phyloP scores from a whole-genome alignment of 2,797 vertebrate species.

The Anomalospiza imberbis region DNA sequence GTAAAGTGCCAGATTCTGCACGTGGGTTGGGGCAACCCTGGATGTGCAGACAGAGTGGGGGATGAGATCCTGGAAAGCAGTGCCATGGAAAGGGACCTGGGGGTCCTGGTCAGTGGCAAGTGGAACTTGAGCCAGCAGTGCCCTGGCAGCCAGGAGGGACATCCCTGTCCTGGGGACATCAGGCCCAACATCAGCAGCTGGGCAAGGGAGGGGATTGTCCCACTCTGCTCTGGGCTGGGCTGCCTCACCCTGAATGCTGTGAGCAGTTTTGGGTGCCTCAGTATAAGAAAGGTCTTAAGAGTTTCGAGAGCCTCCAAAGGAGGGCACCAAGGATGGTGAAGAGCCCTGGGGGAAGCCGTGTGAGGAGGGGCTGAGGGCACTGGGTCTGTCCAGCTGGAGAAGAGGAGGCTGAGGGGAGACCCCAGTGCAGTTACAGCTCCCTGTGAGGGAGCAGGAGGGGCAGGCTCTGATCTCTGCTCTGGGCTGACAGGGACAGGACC shows the following conservation, averaged over 20 bases:
- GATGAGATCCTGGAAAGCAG: background rate
- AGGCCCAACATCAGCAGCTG: fast-evolving
- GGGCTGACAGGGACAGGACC: background rate
- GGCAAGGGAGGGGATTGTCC: background rate
- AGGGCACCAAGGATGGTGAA: fast-evolving
- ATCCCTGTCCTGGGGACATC: background rate
- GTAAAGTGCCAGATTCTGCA: fast-evolving
- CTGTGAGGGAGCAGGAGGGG: background rate
- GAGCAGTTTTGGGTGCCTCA: fast-evolving
- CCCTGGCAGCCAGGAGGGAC: background rate
- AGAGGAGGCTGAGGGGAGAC: background rate
- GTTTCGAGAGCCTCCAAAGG: no score
- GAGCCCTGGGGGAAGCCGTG: fast-evolving
- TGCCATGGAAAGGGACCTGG: background rate
- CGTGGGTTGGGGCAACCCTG: fast-evolving
- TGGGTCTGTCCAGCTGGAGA: background rate
- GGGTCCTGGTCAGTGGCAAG: background rate
- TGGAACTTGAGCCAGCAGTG: background rate
- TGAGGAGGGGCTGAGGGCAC: background rate
- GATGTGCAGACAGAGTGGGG: fast-evolving
- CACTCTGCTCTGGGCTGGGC: fast-evolving
- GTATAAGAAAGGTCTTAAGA: fast-evolving
- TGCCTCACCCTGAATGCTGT: fast-evolving
- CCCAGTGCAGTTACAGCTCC: fast-evolving
- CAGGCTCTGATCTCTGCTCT: background rate